Evolutionary conservation across 2,113 vertebrate genomes (phyloP).

Genomic region (Accipiter virgatus): DNA sequence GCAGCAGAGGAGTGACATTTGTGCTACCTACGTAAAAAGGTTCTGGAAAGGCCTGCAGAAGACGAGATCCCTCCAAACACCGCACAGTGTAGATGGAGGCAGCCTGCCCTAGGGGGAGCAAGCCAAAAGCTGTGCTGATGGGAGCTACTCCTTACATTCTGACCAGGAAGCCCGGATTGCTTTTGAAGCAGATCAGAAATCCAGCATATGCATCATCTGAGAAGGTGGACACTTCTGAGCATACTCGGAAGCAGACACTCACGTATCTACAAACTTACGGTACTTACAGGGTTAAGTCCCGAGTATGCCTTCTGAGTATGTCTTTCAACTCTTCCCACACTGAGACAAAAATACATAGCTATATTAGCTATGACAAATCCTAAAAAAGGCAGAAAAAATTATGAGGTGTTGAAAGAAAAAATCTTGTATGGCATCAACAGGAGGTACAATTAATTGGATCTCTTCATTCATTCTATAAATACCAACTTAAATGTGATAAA

Average conservation of each 20-base stretch:
- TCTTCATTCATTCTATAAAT: constrained; percentile 54
- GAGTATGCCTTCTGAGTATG: background rate
- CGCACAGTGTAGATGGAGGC: background rate
- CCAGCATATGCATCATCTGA: background rate
- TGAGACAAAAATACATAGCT: constrained; percentile 51
- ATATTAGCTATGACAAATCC: constrained; percentile 24
- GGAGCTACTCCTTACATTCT: background rate
- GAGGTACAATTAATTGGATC: constrained; percentile 57
- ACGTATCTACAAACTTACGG: background rate
- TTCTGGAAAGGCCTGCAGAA: background rate
- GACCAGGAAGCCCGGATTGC: background rate
- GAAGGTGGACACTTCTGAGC: background rate
- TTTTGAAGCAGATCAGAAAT: background rate
- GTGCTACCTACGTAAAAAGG: background rate
- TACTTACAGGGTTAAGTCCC: constrained; percentile 20
- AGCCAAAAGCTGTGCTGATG: background rate
- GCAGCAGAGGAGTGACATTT: background rate
- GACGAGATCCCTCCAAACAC: background rate
- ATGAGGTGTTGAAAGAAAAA: constrained; percentile 14
- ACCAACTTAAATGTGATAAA: constrained; percentile 8
- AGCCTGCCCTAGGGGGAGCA: background rate
- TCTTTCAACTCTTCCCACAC: constrained; percentile 59
- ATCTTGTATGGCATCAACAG: constrained; percentile 39
- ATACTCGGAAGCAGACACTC: background rate
- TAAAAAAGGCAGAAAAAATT: constrained; percentile 9